These are phyloP conservation scores for Pogona vitticeps DNA, from an alignment of 2,113 vertebrate species.

Conservation along the genomic window DNA sequence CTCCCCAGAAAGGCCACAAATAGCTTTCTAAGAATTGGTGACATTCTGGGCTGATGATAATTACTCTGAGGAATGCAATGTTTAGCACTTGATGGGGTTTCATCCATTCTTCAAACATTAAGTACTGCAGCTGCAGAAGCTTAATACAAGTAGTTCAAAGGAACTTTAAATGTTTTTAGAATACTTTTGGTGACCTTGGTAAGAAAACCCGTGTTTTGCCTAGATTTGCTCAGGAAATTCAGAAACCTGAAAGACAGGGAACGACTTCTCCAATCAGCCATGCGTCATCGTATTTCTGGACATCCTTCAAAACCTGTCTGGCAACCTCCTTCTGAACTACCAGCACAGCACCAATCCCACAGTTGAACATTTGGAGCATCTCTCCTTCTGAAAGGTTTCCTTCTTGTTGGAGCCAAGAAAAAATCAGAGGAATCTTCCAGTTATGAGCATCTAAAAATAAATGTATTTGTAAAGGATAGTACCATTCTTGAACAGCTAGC, in stretches of 20 bases:
- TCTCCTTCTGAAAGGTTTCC: constrained; percentile 84
- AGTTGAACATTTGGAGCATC: constrained; percentile 86
- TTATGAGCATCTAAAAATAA: constrained; percentile 79
- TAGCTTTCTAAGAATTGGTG: not conserved
- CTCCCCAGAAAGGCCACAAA: not conserved
- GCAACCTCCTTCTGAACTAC: constrained; percentile 78
- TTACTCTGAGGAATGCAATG: not conserved
- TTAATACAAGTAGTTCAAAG: not conserved
- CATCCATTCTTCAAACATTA: not conserved
- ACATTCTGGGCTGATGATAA: not conserved
- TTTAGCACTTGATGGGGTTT: not conserved
- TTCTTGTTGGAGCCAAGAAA: constrained; percentile 85
- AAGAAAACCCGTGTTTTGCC: not conserved
- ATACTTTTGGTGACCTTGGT: not conserved
- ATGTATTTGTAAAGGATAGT: not conserved
- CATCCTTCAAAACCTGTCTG: constrained; percentile 77
- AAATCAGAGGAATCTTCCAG: constrained; percentile 86
- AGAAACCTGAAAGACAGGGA: constrained; percentile 76
- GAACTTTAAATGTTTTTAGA: not conserved
- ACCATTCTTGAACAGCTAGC: not conserved
- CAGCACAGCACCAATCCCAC: constrained; percentile 85
- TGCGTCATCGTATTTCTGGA: constrained; percentile 80
- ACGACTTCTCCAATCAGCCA: constrained; percentile 85
- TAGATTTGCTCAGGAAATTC: not conserved
- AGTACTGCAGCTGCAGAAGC: not conserved